Percentiles rank a stretch among this genome's conserved stretches.
Conservation (phyloP, 2,113 vertebrate species). For the Clinocottus analis region DNA sequence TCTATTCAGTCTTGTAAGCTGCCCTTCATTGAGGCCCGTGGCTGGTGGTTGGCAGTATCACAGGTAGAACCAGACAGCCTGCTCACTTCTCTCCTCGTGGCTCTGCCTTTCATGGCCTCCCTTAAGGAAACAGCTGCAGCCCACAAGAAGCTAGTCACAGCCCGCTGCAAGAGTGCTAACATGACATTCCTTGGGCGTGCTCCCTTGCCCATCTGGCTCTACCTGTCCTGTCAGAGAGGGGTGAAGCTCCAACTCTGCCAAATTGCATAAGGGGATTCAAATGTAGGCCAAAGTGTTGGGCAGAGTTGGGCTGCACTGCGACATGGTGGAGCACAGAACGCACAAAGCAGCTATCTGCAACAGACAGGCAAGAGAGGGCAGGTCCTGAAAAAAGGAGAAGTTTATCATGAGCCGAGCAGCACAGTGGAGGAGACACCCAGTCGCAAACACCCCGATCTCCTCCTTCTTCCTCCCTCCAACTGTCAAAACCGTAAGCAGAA, state of each 20-base stretch:
- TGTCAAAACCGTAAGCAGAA: conserved; percentile 45
- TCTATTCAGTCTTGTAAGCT: conserved; percentile 65
- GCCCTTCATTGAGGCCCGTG: conserved; percentile 45
- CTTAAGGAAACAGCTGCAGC: conserved; percentile 76
- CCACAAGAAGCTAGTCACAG: conserved; percentile 75
- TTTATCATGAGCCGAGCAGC: conserved; percentile 77
- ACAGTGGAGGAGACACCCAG: conserved; percentile 73
- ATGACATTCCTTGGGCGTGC: conserved; percentile 45
- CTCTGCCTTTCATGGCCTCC: conserved; percentile 57
- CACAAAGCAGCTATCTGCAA: conserved; percentile 73
- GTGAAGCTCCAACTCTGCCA: conserved; percentile 20
- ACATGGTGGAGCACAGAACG: conserved; percentile 19
- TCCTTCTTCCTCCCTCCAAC: conserved; percentile 49
- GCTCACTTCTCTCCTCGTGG: conserved; percentile 62
- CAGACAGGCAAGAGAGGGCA: conserved; percentile 70
- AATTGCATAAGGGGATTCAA: conserved; percentile 30
- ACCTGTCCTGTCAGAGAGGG: conserved; percentile 56
- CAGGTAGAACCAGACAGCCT: conserved; percentile 77
- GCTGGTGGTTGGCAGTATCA: conserved; percentile 59
- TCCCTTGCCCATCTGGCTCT: conserved; percentile 62
- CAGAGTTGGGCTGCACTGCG: conserved; percentile 23
- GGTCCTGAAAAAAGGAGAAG: conserved; percentile 73
- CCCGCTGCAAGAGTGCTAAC: conserved; percentile 52
- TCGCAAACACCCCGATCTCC: conserved; percentile 50
- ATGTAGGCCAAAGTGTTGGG: conserved; percentile 23